Percentiles rank a stretch among this genome's conserved stretches.
Evolutionary conservation across 2,888 invertebrate species (phyloP).

Genomic region (Nemurella pictetii): DNA sequence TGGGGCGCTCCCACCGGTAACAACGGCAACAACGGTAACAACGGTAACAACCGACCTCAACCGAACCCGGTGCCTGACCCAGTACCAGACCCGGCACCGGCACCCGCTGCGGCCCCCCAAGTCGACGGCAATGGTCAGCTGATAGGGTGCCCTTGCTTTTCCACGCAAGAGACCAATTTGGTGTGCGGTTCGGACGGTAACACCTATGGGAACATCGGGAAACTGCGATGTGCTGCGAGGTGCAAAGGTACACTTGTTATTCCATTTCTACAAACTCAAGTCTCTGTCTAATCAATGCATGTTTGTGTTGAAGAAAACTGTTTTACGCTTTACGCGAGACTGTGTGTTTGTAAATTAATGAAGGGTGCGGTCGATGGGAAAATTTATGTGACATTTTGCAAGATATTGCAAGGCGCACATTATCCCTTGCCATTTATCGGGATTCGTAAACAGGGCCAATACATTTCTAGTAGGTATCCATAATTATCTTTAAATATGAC

Average conservation of each 20-base stretch:
- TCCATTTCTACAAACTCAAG: too few relatives aligned
- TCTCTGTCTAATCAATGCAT: too few relatives aligned
- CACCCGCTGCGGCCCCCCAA: neutral
- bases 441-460: too few relatives aligned
- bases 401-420: too few relatives aligned
- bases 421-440: too few relatives aligned
- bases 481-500: too few relatives aligned
- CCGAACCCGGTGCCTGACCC: neutral
- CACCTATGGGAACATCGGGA: conserved; percentile 5
- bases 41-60: neutral
- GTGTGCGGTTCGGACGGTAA: neutral
- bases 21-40: neutral
- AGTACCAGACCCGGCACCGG: neutral
- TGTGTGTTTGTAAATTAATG: too few relatives aligned
- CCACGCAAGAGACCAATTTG: neutral
- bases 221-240: neutral
- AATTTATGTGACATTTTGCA: too few relatives aligned
- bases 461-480: too few relatives aligned
- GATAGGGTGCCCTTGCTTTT: conserved; percentile 6
- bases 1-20: neutral
- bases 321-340: too few relatives aligned
- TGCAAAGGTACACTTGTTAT: conserved; percentile 6
- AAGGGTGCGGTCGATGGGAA: too few relatives aligned
- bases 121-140: conserved; percentile 23
- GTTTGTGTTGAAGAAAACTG: too few relatives aligned